Base-by-base conservation (phyloP, 2,113 vertebrate species). In the Misgurnus mizolepis region DNA sequence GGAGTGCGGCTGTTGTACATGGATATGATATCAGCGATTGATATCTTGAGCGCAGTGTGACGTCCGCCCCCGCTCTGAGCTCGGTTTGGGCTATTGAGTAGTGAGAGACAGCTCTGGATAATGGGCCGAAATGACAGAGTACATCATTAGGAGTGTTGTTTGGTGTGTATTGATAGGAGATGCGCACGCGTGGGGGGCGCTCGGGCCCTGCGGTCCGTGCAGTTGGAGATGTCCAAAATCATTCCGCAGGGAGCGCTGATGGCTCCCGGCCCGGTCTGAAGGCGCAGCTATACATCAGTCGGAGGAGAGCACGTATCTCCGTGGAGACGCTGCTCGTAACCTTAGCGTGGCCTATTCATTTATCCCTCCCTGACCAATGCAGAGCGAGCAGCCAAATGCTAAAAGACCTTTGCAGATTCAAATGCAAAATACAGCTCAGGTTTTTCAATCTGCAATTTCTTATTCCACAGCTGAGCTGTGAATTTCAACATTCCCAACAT, bases 111-210 rank as follows among this genome's bases (percentile, higher is more conserved):
- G 79, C 50, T 74, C 49, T 18, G 50, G 79, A 81, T 75, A 81
- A 74, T 67, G 53, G 79, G 39, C 50, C 67, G 71, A 74, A 81
- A 81, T 81, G 64, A 75, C 80, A 65, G 67, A 76, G 56, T 77
- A 77, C 74, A 77, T 78, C 74, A 78, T 71, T 71, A 71, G 60
- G 80, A 78, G 22, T 34, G 67, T 62, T 78, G 80, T 78, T 82
- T 75, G 80, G 39, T 66, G 58, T 82, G 53, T 70, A 76, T 75
- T 47, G 64, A 67, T 60, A 74, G 62, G 41, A 81, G 62, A 75
- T 64, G 47, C 79, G n/a, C 62, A 50, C 22, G 79, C 17, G 53
- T 60, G 62, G 67, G 62, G 49, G 69, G 17, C 1, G 56, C 17
- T 41, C 34, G 62, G 58, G 66, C 65, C 50, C 76, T 60, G 62